These are phyloP conservation scores for Coranthus polyacanthus DNA, from an alignment of 2,797 vertebrate genomes.

Conservation along the genomic window DNA sequence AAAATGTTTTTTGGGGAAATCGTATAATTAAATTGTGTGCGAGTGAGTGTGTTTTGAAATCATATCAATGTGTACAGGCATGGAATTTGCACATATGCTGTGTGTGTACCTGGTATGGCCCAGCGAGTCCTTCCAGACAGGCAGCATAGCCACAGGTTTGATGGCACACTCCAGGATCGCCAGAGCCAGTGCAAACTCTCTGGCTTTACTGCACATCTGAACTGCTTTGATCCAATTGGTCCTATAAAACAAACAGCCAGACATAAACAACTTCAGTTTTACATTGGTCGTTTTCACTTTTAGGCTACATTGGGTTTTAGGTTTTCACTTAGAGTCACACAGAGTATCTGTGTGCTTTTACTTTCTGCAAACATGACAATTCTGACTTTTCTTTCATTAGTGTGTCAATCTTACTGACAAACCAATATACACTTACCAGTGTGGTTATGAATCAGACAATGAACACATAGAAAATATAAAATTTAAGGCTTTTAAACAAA, in stretches of 20 bases:
- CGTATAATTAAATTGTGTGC: not conserved
- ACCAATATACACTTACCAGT: no score
- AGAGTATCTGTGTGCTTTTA: not conserved
- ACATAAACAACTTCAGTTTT: slow-evolving; percentile 14
- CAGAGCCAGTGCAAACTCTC: slow-evolving; percentile 97
- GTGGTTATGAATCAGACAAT: no score
- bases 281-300: not conserved
- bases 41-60: slow-evolving; percentile 5
- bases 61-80: not conserved
- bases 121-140: slow-evolving; percentile 96
- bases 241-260: slow-evolving; percentile 76
- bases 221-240: slow-evolving; percentile 99
- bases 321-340: not conserved
- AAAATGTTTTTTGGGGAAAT: slow-evolving; percentile 13
- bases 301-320: not conserved
- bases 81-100: not conserved
- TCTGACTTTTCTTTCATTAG: slow-evolving; percentile 3
- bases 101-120: slow-evolving; percentile 92
- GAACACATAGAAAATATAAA: no score
- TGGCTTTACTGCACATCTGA: slow-evolving; percentile 98
- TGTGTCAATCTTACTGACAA: not conserved
- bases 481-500: no score
- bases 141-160: slow-evolving; percentile 97
- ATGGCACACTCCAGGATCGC: slow-evolving; percentile 98
- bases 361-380: not conserved